phyloP scores from a whole-genome alignment of 23 tunicate genomes.

The Diplosoma virens region DNA sequence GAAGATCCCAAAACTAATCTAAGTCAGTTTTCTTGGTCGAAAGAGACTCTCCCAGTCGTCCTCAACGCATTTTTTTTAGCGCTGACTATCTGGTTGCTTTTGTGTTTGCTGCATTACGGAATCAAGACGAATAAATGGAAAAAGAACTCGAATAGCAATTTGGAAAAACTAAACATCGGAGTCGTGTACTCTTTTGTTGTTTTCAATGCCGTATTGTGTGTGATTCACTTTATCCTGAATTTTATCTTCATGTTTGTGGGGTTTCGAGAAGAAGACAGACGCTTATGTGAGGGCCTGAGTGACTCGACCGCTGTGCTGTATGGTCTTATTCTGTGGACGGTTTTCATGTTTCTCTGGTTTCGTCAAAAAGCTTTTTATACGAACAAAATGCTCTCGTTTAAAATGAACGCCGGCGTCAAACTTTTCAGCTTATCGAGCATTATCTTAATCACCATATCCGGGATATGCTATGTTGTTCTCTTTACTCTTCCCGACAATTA shows the following conservation, averaged over 20 bases:
- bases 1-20: too few species aligned
- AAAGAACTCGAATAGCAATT: not conserved
- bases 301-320: slow-evolving; percentile 38
- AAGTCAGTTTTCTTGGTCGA: too few species aligned
- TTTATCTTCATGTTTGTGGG: slow-evolving; percentile 31
- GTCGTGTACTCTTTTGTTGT: slow-evolving; percentile 25
- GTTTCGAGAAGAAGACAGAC: not conserved
- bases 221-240: slow-evolving; percentile 20
- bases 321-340: slow-evolving; percentile 13
- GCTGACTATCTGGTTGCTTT: too few species aligned
- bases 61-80: too few species aligned
- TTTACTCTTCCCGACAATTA: slow-evolving; percentile 30
- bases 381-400: slow-evolving; percentile 46
- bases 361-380: slow-evolving; percentile 53
- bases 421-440: slow-evolving; percentile 44
- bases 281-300: slow-evolving; percentile 46
- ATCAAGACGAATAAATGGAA: slow-evolving; percentile 41
- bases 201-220: slow-evolving; percentile 9
- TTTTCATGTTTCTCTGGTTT: slow-evolving; percentile 53
- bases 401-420: not conserved
- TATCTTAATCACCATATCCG: slow-evolving; percentile 15
- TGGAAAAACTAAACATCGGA: slow-evolving; percentile 28
- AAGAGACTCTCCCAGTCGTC: too few species aligned
- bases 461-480: slow-evolving; percentile 5
- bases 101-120: slow-evolving; percentile 32